These are phyloP conservation scores for Megathymus violae DNA, from an alignment of 1,140 invertebrate species.

Conservation along the genomic window DNA sequence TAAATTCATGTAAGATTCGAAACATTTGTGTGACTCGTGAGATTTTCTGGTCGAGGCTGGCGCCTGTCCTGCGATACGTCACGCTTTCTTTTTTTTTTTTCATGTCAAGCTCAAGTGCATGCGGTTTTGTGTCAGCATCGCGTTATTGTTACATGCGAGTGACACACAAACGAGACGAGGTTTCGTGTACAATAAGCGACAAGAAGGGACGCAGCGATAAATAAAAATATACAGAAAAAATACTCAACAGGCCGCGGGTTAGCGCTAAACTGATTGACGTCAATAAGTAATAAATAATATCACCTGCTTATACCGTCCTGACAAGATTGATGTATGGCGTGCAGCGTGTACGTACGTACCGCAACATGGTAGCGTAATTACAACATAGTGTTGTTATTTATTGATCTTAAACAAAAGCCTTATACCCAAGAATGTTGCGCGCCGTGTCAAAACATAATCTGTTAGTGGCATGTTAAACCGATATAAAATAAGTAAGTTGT, in stretches of 20 bases:
- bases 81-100: slow-evolving; percentile 74
- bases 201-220: slow-evolving; percentile 3
- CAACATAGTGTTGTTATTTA: slow-evolving; percentile 32
- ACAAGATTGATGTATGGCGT: slow-evolving; percentile 43
- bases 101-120: slow-evolving; percentile 55
- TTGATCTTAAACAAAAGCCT: slow-evolving; percentile 28
- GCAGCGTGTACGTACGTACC: slow-evolving; percentile 12
- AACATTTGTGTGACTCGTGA: slow-evolving; percentile 7
- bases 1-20: background rate
- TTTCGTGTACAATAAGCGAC: slow-evolving; percentile 18
- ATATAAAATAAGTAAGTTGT: background rate
- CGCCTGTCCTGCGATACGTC: slow-evolving; percentile 52
- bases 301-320: slow-evolving; percentile 43
- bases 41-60: slow-evolving; percentile 25
- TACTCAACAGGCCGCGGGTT: slow-evolving; percentile 12
- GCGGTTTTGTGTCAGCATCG: slow-evolving; percentile 60
- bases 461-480: background rate
- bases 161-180: slow-evolving; percentile 39
- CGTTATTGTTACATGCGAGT: slow-evolving; percentile 53
- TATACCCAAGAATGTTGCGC: background rate
- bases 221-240: slow-evolving; percentile 26
- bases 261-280: slow-evolving; percentile 35
- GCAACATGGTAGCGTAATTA: slow-evolving; percentile 27
- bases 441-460: slow-evolving; percentile 3
- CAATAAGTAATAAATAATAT: slow-evolving; percentile 40